phyloP scores from a whole-genome alignment of 30 jellyfish, hydroid and myxozoan genomes.

The Hydractinia echinata region DNA sequence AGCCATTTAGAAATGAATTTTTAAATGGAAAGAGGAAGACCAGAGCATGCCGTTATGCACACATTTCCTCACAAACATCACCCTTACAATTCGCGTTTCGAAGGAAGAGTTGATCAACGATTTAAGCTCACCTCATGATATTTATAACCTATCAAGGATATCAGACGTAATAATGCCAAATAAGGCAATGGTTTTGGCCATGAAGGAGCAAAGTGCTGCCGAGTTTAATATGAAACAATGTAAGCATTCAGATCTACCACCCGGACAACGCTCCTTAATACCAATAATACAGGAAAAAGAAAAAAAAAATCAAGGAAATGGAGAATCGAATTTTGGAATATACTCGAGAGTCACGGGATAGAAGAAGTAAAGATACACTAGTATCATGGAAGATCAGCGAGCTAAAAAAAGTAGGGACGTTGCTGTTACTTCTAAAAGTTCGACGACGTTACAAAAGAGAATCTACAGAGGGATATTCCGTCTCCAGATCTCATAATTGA shows the following conservation, averaged over 20 bases:
- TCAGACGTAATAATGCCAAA: not conserved
- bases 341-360: no score
- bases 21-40: not conserved
- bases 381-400: no score
- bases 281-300: slow-evolving; percentile 18
- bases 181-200: not conserved
- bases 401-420: no score
- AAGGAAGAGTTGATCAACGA: not conserved
- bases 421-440: no score
- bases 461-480: no score
- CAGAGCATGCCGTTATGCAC: not conserved
- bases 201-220: not conserved
- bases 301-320: slow-evolving; percentile 15
- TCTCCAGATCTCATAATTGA: no score
- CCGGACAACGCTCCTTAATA: not conserved
- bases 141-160: not conserved
- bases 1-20: no score
- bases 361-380: no score
- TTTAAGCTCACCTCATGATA: not conserved
- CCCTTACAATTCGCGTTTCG: not conserved
- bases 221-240: slow-evolving; percentile 17
- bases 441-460: no score
- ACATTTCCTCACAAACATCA: not conserved
- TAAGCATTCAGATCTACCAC: slow-evolving; percentile 14
- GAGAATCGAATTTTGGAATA: not conserved